phyloP scores from a whole-genome alignment of 1,140 invertebrate genomes.

The Hetaerina americana region DNA sequence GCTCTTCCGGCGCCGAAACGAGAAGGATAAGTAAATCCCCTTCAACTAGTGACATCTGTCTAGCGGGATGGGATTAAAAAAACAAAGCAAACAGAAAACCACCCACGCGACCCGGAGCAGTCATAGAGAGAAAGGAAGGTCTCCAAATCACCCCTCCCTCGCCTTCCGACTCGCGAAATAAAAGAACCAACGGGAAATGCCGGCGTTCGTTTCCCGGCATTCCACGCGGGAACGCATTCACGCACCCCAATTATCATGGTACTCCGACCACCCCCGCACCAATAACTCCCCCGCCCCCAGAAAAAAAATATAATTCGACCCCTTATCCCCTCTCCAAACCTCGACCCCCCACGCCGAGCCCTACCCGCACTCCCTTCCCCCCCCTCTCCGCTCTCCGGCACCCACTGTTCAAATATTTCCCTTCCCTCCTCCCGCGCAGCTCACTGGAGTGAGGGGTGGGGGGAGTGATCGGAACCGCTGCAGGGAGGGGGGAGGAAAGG shows the following conservation, averaged over 20 bases:
- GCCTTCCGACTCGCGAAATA: not conserved
- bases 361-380: not conserved
- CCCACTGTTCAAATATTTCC: conserved; percentile 9
- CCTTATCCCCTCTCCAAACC: too few species aligned
- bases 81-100: too few species aligned
- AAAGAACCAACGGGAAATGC: not conserved
- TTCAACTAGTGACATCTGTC: too few species aligned
- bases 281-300: not conserved
- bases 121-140: too few species aligned
- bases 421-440: not conserved
- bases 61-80: too few species aligned
- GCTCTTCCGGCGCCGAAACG: too few species aligned
- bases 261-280: not conserved
- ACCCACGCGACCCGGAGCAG: too few species aligned
- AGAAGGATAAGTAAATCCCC: too few species aligned
- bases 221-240: not conserved
- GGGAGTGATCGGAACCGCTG: too few species aligned
- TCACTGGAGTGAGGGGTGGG: not conserved
- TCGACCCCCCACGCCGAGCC: not conserved
- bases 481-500: not conserved
- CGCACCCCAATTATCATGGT: not conserved
- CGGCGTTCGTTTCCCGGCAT: not conserved
- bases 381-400: not conserved
- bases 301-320: not conserved
- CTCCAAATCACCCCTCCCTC: not conserved